phyloP scores from a whole-genome alignment of 2,797 vertebrate species.

The Sebastes vulpes region DNA sequence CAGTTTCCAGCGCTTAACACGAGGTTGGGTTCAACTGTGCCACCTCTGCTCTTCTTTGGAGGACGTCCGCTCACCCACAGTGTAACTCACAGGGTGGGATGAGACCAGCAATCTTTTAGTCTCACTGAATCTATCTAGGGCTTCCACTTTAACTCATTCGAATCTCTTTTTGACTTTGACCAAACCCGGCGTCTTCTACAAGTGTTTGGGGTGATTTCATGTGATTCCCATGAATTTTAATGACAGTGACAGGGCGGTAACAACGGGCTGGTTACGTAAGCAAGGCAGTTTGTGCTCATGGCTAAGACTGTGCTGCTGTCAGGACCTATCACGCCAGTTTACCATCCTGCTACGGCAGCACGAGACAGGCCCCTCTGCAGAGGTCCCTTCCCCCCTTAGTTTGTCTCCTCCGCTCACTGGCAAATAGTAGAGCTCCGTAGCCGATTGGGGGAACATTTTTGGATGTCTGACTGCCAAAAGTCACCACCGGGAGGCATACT shows the following conservation, averaged over 20 bases:
- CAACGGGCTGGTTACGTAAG: constrained; percentile 71
- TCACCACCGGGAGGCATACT: constrained; percentile 30
- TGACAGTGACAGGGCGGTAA: constrained; percentile 51
- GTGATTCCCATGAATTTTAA: constrained; percentile 63
- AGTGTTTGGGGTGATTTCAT: constrained; percentile 33
- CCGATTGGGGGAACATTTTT: constrained; percentile 4
- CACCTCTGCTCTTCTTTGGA: background rate
- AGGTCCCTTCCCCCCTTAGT: background rate
- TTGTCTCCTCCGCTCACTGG: constrained; percentile 17
- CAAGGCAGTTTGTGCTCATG: constrained; percentile 62
- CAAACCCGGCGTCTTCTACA: background rate
- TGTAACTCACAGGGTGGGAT: background rate
- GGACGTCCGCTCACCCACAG: background rate
- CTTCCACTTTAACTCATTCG: constrained; percentile 9
- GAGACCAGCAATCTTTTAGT: background rate
- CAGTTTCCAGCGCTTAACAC: background rate
- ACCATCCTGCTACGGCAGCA: constrained; percentile 39
- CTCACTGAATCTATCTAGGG: background rate
- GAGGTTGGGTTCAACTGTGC: background rate
- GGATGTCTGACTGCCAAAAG: constrained; percentile 19
- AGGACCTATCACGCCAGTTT: constrained; percentile 60
- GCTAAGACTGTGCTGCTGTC: constrained; percentile 72
- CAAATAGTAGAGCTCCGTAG: constrained; percentile 33
- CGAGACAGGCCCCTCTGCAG: constrained; percentile 28
- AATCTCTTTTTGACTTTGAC: background rate